Percentiles rank a stretch among this genome's conserved stretches.
Evolutionary conservation across 2,113 vertebrate genomes (phyloP).

Genomic region (Pedionomus torquatus): DNA sequence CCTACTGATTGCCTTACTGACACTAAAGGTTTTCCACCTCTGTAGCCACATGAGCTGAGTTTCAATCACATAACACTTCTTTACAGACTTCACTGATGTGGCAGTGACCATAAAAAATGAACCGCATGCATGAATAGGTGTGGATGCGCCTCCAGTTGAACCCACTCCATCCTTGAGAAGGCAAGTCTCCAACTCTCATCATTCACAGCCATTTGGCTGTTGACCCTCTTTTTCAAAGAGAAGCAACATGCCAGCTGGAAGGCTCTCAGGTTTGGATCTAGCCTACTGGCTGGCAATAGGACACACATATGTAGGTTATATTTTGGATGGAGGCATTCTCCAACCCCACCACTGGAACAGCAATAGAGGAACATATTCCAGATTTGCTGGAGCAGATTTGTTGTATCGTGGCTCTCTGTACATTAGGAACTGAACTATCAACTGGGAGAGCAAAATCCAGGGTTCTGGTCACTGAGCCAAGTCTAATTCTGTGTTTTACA

Average conservation of each 20-base stretch:
- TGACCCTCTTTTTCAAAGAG: background rate
- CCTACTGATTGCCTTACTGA: no score
- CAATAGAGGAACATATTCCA: background rate
- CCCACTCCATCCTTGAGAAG: background rate
- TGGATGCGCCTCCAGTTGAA: background rate
- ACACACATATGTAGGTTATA: background rate
- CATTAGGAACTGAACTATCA: background rate
- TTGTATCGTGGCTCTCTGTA: background rate
- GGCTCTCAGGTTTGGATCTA: background rate
- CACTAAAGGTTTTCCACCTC: background rate
- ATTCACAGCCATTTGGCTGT: background rate
- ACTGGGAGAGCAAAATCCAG: background rate
- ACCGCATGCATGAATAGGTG: background rate
- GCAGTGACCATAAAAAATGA: accelerated
- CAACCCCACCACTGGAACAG: background rate
- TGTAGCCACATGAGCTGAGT: background rate
- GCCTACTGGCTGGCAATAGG: background rate
- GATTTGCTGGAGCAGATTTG: background rate
- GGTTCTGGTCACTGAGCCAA: background rate
- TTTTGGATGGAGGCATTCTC: background rate
- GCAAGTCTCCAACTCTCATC: background rate
- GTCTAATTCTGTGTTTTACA: background rate
- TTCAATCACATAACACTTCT: background rate
- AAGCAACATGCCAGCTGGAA: background rate
- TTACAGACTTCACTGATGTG: background rate